Conservation (phyloP, 1,140 invertebrate species). For the Galendromus occidentalis region DNA sequence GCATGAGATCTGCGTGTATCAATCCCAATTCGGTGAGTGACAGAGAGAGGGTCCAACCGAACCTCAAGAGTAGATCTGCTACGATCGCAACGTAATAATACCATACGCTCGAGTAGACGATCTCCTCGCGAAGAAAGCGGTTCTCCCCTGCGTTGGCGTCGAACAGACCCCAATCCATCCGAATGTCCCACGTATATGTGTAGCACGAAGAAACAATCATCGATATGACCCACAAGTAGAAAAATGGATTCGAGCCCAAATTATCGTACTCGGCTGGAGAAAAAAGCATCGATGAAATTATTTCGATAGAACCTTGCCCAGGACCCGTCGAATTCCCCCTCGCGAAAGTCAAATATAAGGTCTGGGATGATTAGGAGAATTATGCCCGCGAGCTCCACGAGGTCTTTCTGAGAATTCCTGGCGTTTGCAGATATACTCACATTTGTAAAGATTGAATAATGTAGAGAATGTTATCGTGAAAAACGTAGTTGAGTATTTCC, state of each 20-base stretch:
- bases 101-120: constrained; percentile 36
- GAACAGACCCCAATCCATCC: constrained; percentile 97
- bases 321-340: neutral
- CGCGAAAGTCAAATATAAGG: neutral
- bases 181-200: constrained; percentile 82
- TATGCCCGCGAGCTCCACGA: no score
- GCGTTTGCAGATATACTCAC: constrained; percentile 29
- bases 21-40: constrained; percentile 61
- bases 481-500: constrained; percentile 95
- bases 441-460: constrained; percentile 42
- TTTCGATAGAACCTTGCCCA: neutral
- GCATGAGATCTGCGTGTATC: constrained; percentile 61
- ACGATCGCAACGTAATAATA: constrained; percentile 96
- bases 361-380: neutral
- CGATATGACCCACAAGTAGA: constrained; percentile 55
- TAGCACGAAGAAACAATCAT: constrained; percentile 58
- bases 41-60: constrained; percentile 73
- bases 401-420: no score
- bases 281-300: neutral
- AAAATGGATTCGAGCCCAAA: constrained; percentile 41
- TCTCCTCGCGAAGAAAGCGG: constrained; percentile 39
- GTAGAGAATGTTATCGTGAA: constrained; percentile 72
- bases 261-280: constrained; percentile 25
- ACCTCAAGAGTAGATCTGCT: constrained; percentile 80
- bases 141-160: constrained; percentile 67